Conservation (phyloP, 1,140 invertebrate species). For the Dendroctonus ponderosae region DNA sequence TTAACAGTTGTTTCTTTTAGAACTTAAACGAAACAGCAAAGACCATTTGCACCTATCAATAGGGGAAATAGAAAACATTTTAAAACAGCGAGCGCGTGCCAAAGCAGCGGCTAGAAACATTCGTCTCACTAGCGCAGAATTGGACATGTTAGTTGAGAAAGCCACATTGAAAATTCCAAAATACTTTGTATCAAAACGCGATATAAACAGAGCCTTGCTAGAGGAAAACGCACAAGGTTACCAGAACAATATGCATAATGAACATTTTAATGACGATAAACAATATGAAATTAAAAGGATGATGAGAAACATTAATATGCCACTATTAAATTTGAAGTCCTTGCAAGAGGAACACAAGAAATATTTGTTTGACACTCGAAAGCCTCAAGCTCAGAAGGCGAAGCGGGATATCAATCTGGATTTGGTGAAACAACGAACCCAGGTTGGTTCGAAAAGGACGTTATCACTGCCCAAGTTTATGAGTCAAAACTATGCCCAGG, state of each 20-base stretch:
- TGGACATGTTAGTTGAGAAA: slow-evolving; percentile 40
- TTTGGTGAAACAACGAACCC: slow-evolving; percentile 19
- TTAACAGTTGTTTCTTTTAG: too few relatives aligned
- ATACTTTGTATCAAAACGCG: slow-evolving; percentile 26
- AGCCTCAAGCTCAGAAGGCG: background rate
- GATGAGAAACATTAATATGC: slow-evolving; percentile 29
- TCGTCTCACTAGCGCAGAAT: slow-evolving; percentile 41
- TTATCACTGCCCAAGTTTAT: too few relatives aligned
- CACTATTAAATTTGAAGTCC: slow-evolving; percentile 15
- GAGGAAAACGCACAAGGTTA: slow-evolving; percentile 30
- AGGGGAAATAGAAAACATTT: slow-evolving; percentile 39
- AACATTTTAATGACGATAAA: too few relatives aligned
- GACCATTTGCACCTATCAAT: slow-evolving; percentile 33
- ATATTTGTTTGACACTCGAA: slow-evolving; percentile 15
- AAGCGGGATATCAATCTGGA: slow-evolving; percentile 41
- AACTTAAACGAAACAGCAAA: background rate
- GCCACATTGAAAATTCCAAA: slow-evolving; percentile 36
- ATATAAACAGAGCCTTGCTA: slow-evolving; percentile 38
- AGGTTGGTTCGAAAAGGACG: background rate
- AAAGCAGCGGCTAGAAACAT: slow-evolving; percentile 43
- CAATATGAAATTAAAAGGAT: background rate
- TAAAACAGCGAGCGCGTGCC: slow-evolving; percentile 38
- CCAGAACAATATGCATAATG: slow-evolving; percentile 11
- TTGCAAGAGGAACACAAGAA: slow-evolving; percentile 16
- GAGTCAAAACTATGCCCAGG: too few relatives aligned